phyloP scores from a whole-genome alignment of 2,888 invertebrate species.

The Pogonocherus hispidulus region DNA sequence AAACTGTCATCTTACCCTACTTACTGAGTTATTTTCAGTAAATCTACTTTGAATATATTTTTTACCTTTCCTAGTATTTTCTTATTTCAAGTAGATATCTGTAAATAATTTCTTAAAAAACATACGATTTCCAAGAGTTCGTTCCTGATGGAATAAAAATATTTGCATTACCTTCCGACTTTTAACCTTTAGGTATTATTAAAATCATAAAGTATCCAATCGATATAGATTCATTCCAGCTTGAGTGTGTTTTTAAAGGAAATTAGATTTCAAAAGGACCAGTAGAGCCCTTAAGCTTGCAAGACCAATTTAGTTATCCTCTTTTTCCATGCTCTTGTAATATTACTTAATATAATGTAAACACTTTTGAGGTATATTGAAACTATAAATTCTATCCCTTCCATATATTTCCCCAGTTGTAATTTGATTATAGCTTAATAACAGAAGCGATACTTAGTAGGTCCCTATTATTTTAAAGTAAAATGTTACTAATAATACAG shows the following conservation, averaged over 20 bases:
- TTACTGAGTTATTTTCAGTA: too few species aligned
- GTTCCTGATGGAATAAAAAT: conserved; percentile 1
- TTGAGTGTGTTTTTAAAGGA: conserved; percentile 16
- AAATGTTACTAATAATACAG: too few species aligned
- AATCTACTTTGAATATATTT: too few species aligned
- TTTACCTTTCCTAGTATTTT: too few species aligned
- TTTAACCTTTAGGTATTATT: background rate
- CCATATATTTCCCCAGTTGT: too few species aligned
- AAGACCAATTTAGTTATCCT: background rate
- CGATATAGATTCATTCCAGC: conserved; percentile 16
- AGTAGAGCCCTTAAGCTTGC: background rate
- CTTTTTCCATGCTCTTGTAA: background rate
- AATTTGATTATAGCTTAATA: too few species aligned
- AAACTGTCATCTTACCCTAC: too few species aligned
- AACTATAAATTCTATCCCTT: background rate
- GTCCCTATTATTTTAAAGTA: too few species aligned
- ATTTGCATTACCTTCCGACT: background rate
- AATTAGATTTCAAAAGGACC: conserved; percentile 12
- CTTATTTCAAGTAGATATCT: background rate
- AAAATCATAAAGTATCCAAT: conserved; percentile 20
- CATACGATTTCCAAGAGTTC: background rate
- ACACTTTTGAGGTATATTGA: background rate
- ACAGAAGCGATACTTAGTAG: too few species aligned
- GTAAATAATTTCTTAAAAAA: background rate
- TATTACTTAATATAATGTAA: background rate